Percentiles rank a stretch among this genome's conserved stretches.
phyloP scores from a whole-genome alignment of 2,888 invertebrate species.

The Cylindroiulus punctatus region DNA sequence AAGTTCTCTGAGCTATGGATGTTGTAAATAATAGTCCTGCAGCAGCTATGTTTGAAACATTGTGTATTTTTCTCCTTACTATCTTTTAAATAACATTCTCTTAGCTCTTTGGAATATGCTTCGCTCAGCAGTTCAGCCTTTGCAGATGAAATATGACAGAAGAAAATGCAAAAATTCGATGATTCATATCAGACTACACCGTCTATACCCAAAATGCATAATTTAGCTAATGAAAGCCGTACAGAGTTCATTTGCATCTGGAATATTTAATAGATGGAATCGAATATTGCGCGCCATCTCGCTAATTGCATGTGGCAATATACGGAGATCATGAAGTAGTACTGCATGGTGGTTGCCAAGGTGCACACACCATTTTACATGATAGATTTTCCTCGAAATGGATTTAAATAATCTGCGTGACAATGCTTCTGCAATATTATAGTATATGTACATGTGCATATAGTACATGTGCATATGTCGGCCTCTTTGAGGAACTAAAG shows the following conservation, averaged over 20 bases:
- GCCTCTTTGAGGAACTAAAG: not conserved
- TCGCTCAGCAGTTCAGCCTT: not conserved
- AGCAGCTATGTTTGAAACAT: not conserved
- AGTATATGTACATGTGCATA: no score
- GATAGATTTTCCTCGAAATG: not conserved
- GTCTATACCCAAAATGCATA: not conserved
- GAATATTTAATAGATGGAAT: not conserved
- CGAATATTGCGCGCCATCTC: not conserved
- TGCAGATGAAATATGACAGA: conserved; percentile 10
- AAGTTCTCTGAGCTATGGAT: no score
- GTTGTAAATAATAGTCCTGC: no score
- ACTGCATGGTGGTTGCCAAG: not conserved
- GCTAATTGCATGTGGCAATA: conserved; percentile 15
- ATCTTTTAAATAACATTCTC: conserved; percentile 6
- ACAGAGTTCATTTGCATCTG: conserved; percentile 44
- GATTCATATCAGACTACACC: conserved; percentile 12
- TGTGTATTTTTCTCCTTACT: not conserved
- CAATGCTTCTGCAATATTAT: not conserved
- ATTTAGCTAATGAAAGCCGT: conserved; percentile 12
- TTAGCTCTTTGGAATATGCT: not conserved
- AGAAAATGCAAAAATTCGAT: not conserved
- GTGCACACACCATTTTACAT: not conserved
- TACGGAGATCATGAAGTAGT: not conserved
- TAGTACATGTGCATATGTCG: not conserved
- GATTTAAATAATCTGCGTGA: conserved; percentile 1